These are phyloP conservation scores for Barbus barbus DNA, from an alignment of 2,113 vertebrate genomes.

Conservation along the genomic window DNA sequence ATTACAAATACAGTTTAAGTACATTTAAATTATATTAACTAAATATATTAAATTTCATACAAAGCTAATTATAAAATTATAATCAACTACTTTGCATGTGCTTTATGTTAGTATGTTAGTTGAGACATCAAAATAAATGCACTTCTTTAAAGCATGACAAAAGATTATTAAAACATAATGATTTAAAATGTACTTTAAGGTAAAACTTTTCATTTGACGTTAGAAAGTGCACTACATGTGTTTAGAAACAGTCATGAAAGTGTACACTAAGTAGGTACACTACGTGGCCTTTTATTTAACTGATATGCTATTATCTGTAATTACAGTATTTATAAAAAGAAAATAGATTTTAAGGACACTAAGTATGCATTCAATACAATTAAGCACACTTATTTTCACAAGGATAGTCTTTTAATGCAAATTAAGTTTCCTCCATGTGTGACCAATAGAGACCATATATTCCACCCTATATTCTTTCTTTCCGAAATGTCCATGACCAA, in stretches of 20 bases:
- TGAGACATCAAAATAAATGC: neutral
- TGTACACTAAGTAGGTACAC: neutral
- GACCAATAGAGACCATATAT: neutral
- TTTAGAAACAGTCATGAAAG: neutral
- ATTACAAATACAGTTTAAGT: neutral
- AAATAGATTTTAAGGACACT: neutral
- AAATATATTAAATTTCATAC: neutral
- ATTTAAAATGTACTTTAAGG: too few species aligned
- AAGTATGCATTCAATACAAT: neutral
- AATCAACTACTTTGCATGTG: neutral
- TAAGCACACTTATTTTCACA: neutral
- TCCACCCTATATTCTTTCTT: neutral
- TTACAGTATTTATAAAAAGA: neutral
- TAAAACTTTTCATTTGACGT: neutral
- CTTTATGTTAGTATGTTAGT: neutral
- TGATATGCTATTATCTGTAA: neutral
- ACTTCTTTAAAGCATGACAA: neutral
- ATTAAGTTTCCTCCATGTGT: neutral
- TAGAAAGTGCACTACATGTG: neutral
- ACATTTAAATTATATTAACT: neutral
- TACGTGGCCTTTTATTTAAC: neutral
- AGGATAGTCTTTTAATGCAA: neutral
- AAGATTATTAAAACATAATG: too few species aligned
- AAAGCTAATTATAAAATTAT: neutral
- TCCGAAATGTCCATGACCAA: constrained; percentile 1